A percentile compares a stretch with the other conserved stretches of the same genome.
Evolutionary conservation across 1,140 invertebrate species (phyloP).

Genomic region (Neodiprion fabricii): DNA sequence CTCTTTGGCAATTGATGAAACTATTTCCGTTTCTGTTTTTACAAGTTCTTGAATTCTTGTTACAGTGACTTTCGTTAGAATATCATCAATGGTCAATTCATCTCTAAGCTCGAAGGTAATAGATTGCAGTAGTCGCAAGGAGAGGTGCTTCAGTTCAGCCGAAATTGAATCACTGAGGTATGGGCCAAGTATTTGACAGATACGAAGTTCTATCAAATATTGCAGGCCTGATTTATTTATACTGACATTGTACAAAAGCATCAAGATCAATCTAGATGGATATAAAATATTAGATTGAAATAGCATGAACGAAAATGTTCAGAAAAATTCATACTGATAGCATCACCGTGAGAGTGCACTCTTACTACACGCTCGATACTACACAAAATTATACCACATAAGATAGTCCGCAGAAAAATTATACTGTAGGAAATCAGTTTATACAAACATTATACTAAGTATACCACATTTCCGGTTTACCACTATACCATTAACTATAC

Average conservation of each 20-base stretch:
- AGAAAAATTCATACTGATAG: neutral
- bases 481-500: too few species aligned
- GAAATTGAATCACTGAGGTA: conserved; percentile 36
- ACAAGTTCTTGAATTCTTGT: conserved; percentile 37
- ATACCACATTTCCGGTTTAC: too few species aligned
- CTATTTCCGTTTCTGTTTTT: conserved; percentile 21
- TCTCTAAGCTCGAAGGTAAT: conserved; percentile 46
- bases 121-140: conserved; percentile 48
- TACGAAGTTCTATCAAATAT: conserved; percentile 41
- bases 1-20: conserved; percentile 34
- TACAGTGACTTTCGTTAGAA: conserved; percentile 37
- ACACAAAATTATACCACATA: too few species aligned
- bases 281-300: conserved; percentile 9
- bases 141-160: conserved; percentile 41
- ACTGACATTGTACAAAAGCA: conserved; percentile 55
- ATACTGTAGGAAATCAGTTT: too few species aligned
- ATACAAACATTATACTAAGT: too few species aligned
- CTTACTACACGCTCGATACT: too few species aligned
- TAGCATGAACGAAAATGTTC: neutral
- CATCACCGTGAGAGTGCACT: too few species aligned
- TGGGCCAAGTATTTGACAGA: conserved; percentile 36
- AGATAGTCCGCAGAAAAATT: too few species aligned
- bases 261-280: conserved; percentile 48
- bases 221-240: conserved; percentile 46
- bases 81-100: conserved; percentile 29